Percentiles rank a stretch among this genome's conserved stretches.
phyloP scores from a whole-genome alignment of 2,113 vertebrate genomes.

The Oreochromis aureus region DNA sequence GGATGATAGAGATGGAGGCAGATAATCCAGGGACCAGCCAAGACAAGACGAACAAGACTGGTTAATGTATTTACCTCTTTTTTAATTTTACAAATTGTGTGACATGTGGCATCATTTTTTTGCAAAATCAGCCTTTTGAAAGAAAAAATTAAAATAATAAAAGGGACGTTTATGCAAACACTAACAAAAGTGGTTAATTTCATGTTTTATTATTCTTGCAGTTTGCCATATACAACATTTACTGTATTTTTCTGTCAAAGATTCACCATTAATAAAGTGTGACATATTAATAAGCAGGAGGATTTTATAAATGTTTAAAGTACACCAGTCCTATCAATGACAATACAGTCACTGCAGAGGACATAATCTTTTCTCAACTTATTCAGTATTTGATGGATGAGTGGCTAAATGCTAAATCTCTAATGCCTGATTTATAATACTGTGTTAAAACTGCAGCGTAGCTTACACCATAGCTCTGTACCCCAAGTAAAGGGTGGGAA shows the following conservation, averaged over 20 bases:
- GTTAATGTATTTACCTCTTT: not conserved
- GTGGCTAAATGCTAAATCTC: not conserved
- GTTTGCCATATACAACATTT: fast-evolving
- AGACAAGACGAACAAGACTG: not conserved
- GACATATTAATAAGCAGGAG: not conserved
- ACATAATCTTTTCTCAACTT: not conserved
- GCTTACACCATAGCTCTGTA: not conserved
- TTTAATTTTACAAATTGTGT: not conserved
- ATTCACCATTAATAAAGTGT: fast-evolving
- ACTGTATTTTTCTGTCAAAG: not conserved
- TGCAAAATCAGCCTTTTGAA: not conserved
- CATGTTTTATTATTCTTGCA: not conserved
- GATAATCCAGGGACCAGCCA: not conserved
- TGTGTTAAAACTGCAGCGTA: not conserved
- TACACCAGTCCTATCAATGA: not conserved
- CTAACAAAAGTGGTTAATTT: not conserved
- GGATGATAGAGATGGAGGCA: not conserved
- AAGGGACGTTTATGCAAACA: not conserved
- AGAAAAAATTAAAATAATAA: not conserved
- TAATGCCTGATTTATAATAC: not conserved
- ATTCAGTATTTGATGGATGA: conserved; percentile 18
- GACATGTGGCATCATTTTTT: not conserved
- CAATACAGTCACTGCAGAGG: not conserved
- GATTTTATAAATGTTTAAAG: not conserved
- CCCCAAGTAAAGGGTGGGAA: not conserved